phyloP scores from a whole-genome alignment of 2,797 vertebrate species.

The Nyctibius grandis region DNA sequence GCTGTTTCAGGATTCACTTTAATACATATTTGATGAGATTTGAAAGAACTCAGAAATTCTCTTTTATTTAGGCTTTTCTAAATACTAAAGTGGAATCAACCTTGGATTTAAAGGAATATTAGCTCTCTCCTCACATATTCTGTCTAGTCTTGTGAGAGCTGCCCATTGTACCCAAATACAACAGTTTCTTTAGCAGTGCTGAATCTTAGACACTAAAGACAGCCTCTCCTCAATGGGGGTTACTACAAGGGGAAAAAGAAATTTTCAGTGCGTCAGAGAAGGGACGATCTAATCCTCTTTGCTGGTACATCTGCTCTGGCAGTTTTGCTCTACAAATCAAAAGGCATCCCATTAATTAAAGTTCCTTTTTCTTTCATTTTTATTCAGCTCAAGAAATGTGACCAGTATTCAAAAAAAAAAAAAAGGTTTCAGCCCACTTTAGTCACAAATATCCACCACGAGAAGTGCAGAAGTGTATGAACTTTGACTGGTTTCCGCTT shows the following conservation, averaged over 20 bases:
- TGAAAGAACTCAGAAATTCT: slow-evolving; percentile 54
- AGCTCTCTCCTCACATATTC: slow-evolving; percentile 86
- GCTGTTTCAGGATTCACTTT: slow-evolving; percentile 56
- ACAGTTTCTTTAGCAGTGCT: slow-evolving; percentile 81
- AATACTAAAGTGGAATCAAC: slow-evolving; percentile 59
- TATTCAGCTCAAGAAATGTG: slow-evolving; percentile 84
- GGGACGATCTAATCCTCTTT: slow-evolving; percentile 90
- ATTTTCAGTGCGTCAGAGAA: slow-evolving; percentile 81
- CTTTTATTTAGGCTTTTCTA: slow-evolving; percentile 66
- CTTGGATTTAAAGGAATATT: slow-evolving; percentile 77
- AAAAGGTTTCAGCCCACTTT: slow-evolving; percentile 62
- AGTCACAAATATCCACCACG: slow-evolving; percentile 65
- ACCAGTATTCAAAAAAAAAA: slow-evolving; percentile 70
- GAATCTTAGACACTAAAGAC: slow-evolving; percentile 84
- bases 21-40: slow-evolving; percentile 65
- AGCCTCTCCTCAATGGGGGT: slow-evolving; percentile 81
- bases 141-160: slow-evolving; percentile 79
- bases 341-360: slow-evolving; percentile 86
- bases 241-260: slow-evolving; percentile 77
- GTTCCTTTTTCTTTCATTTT: slow-evolving; percentile 83
- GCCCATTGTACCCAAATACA: slow-evolving; percentile 83
- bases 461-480: slow-evolving; percentile 62
- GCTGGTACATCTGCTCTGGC: slow-evolving; percentile 85
- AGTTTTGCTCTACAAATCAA: slow-evolving; percentile 87
- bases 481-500: slow-evolving; percentile 70